Evolutionary conservation across 2,113 vertebrate species (phyloP), one percentile per base, ranked within the genome.

Genomic region (Catagonus wagneri): DNA sequence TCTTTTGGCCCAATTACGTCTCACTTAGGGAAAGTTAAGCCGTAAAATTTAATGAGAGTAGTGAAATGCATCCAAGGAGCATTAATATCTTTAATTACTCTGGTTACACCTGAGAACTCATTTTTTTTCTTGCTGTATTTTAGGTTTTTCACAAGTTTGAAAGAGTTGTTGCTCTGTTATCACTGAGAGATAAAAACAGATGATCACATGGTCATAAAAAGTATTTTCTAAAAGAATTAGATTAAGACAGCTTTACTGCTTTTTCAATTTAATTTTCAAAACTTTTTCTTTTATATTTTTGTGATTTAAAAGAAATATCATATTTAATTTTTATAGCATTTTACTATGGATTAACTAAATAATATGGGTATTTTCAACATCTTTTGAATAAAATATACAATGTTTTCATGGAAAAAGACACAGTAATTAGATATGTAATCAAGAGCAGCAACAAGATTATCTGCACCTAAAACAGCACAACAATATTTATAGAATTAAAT

Each of bases 21-120:
- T 96, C 69, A 85, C 68, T 86, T 61, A 95, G 65, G 58, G 92
- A 32, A 95, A 92, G 83, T 72, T 88, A 96, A 94, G 61, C 39
- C 90, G 81, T 93, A 96, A 94, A 93, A 94, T 69, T 90, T 92
- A 97, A 92, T 75, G 60, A 61, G 90, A 71, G 61, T 94, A 79
- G 76, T 50, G n/a, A 96, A 96, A 87, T 92, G 65, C 63, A 83
- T 80, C 65, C 54, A 95, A 25, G 61, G n/a, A 89, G 17, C 50
- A 95, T 94, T 92, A 95, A 96, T 90, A 95, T 74, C 11, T 89
- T 89, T 96, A 97, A 93, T 94, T 97, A 84, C 50, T 58, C 16
- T 81, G 19, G 15, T 61, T 91, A 87, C 25, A 95, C 56, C 56
- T 81, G 36, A 76, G 14, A 63, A 52, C 10, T 66, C 52, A 65